A percentile compares a stretch with the other conserved stretches of the same genome.
phyloP scores from a whole-genome alignment of 30 jellyfish, hydroid and myxozoan genomes.

The Mastigias papua region DNA sequence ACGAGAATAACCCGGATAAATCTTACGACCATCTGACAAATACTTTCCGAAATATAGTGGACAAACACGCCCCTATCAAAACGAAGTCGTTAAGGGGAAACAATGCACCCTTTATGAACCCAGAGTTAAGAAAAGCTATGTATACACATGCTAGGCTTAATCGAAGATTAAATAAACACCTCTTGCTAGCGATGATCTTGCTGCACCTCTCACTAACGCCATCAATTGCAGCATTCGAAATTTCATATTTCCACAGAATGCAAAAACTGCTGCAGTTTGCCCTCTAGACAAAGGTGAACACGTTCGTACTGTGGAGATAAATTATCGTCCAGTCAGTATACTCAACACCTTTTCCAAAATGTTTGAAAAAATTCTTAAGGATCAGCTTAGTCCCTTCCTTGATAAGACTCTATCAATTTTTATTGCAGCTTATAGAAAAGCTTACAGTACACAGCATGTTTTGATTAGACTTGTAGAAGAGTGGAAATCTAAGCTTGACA shows the following conservation, averaged over 20 bases:
- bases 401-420: no score
- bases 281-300: no score
- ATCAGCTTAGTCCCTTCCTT: not conserved
- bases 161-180: slow-evolving; percentile 19
- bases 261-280: no score
- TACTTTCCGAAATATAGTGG: slow-evolving; percentile 1
- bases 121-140: slow-evolving; percentile 18
- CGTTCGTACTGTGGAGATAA: no score
- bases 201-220: not conserved
- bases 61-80: slow-evolving; percentile 4
- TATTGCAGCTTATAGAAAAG: slow-evolving; percentile 2
- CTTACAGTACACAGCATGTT: slow-evolving; percentile 30
- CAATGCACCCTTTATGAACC: slow-evolving; percentile 15
- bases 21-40: not conserved
- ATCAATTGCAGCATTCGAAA: no score
- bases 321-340: no score
- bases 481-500: no score
- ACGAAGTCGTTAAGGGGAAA: not conserved
- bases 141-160: slow-evolving; percentile 41
- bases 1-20: not conserved
- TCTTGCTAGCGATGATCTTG: slow-evolving; percentile 1
- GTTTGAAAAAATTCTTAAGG: not conserved
- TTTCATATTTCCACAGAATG: no score
- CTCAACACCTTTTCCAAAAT: not conserved
- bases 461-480: no score